A percentile compares a stretch with the other conserved stretches of the same genome.
phyloP scores from a whole-genome alignment of 2,888 invertebrate species.

The Tenodera sinensis region DNA sequence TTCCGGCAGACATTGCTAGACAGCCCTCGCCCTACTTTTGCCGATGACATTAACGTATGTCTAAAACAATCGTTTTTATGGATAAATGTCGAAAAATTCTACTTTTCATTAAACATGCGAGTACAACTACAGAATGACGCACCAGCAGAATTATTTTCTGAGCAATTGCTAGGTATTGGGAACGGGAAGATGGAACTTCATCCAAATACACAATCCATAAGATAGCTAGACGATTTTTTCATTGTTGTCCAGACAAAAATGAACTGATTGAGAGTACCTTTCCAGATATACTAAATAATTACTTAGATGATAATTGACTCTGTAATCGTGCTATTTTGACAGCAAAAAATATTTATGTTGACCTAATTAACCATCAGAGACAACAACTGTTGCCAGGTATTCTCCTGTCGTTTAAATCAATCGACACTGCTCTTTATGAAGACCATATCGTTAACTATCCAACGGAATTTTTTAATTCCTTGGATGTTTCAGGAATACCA shows the following conservation, averaged over 20 bases:
- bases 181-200: no score
- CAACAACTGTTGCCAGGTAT: constrained; percentile 31
- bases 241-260: constrained; percentile 29
- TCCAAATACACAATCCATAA: no score
- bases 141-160: constrained; percentile 36
- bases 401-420: background rate
- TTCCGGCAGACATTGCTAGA: constrained; percentile 31
- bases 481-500: constrained; percentile 34
- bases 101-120: constrained; percentile 36
- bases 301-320: no score
- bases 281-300: constrained; percentile 35
- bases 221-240: no score
- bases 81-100: constrained; percentile 32
- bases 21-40: constrained; percentile 2
- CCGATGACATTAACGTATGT: constrained; percentile 30
- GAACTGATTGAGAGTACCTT: constrained; percentile 35
- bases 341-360: constrained; percentile 39
- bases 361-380: constrained; percentile 33
- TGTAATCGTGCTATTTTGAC: constrained; percentile 39
- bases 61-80: constrained; percentile 33
- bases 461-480: no score
- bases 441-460: no score
- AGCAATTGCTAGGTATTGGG: constrained; percentile 36
- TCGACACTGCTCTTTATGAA: constrained; percentile 28
- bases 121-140: constrained; percentile 36